Evolutionary conservation across 2,797 vertebrate genomes (phyloP), one percentile per base, ranked within the genome.

Genomic region (Phoxinus dragarum): DNA sequence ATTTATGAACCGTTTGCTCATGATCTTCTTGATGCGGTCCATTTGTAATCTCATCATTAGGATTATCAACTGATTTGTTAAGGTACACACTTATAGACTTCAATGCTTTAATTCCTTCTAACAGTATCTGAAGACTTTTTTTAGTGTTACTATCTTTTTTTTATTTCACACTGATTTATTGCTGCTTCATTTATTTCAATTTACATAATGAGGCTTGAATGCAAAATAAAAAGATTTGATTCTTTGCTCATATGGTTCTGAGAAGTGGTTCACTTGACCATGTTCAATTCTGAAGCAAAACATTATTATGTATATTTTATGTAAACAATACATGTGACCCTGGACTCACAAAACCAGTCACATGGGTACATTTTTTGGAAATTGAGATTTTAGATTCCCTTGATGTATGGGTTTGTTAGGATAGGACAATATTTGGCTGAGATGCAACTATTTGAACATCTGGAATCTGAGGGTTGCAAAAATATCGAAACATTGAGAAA

Each of bases 11-110:
- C 49, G 17, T 78, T 61, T 44, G 40, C 38, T 69, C 49, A 84
- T 69, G 64, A 54, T 77, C 64, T 56, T 71, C 23, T 71, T 81
- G 34, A 71, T 23, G 36, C 3, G 49, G 67, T 49, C 23, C 67
- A 71, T 61, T 79, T 84, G 66, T 59, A 72, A 84, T 36, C 36
- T 47, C 52, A 61, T 59, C n/a, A 84, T 52, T 68, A 59, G 23
- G 38, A 84, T 77, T 23, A 69, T 68, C 34, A 84, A 27, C 74
- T 44, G 64, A 84, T 84, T 84, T 83, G 69, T 73, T 59, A 75
- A 64, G 81, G 69, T 82, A 61, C 56, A 44, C 76, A 61, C 38
- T 82, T 72, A 42, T 8, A 71, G n/a, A 72, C 69, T 49, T 3
- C 42, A 74, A 3, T 59, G 36, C n/a, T 14, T 71, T 72, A 17